phyloP scores from a whole-genome alignment of 2,888 invertebrate genomes.

The Pseudococcus viburni region DNA sequence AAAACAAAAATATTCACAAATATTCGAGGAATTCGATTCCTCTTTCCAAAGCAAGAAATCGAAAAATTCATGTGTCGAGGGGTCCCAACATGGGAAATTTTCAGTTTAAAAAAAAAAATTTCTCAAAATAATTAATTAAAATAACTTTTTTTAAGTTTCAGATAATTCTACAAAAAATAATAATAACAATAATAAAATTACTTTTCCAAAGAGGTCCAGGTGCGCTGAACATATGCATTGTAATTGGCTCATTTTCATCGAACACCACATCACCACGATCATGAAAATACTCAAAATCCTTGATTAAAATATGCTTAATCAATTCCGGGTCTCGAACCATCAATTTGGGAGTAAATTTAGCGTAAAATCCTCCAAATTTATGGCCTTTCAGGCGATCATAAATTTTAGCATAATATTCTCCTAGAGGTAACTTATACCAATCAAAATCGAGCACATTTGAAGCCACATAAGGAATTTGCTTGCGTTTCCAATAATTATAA shows the following conservation, averaged over 20 bases:
- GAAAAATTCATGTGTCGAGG: too few species aligned
- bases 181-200: neutral
- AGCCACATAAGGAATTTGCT: slow-evolving; percentile 9
- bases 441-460: neutral
- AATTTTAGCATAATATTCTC: slow-evolving; percentile 27
- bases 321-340: slow-evolving; percentile 56
- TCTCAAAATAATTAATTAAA: too few species aligned
- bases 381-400: slow-evolving; percentile 2
- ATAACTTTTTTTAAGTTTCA: neutral
- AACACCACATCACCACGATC: slow-evolving; percentile 29
- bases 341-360: slow-evolving; percentile 9
- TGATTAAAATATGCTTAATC: slow-evolving; percentile 53
- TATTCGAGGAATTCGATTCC: too few species aligned
- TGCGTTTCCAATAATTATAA: slow-evolving; percentile 51
- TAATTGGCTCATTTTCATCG: slow-evolving; percentile 52
- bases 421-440: neutral
- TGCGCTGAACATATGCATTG: slow-evolving; percentile 56
- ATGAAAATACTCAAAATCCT: slow-evolving; percentile 58
- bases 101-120: too few species aligned
- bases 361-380: slow-evolving; percentile 50
- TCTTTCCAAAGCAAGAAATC: too few species aligned
- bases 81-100: too few species aligned
- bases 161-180: neutral
- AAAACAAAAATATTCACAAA: too few species aligned
- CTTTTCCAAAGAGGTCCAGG: slow-evolving; percentile 58